Base-by-base conservation (phyloP, 2,888 invertebrate genomes). In the Synanthedon andrenaeformis region DNA sequence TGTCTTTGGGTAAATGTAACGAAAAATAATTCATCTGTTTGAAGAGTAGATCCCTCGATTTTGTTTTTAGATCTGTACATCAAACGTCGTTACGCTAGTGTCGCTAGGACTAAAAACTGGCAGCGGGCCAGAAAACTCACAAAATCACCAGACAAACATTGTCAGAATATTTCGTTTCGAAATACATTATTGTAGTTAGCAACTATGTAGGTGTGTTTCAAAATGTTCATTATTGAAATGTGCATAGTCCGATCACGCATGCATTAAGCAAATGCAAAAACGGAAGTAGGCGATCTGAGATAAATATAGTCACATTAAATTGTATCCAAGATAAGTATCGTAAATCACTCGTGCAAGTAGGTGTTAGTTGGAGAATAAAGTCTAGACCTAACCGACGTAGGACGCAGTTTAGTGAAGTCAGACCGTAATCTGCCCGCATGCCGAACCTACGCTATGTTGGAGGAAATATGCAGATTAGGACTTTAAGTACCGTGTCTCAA, bases 401-500 rank as follows among this genome's bases (percentile, higher is more conserved):
- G 45, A 45, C 23, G 11, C 45, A 6, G 6, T 12, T 45, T 23
- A 23, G 19, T 23, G 19, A 23, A 23, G 23, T 23, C 23, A 12
- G 45, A n/a, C 45, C 48, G 52, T 51, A 51, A 52, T 57, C 49
- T 55, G 17, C 51, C 52, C 51, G 52, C 55, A 53, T 53, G 53
- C 56, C 51, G 53, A 35, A 45, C 58, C 61, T 56, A 61, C 59
- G 57, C 59, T 52, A n/a, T 42, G 35, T 45, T 45, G 8, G 51
- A 60, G 59, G 59, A 59, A 56, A 55, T 56, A 42, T 51, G 51
- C 50, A 58, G 56, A 59, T 62, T 61, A 56, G 50, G 42, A 55
- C 59, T 57, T 57, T 56, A 55, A 52, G 45, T 28, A 54, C 54
- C 53, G 52, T 23, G 23, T 23, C 5, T 23, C 5, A 5, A 23